Conservation (phyloP, 2,113 vertebrate genomes). For the Sebastes schlegelii region DNA sequence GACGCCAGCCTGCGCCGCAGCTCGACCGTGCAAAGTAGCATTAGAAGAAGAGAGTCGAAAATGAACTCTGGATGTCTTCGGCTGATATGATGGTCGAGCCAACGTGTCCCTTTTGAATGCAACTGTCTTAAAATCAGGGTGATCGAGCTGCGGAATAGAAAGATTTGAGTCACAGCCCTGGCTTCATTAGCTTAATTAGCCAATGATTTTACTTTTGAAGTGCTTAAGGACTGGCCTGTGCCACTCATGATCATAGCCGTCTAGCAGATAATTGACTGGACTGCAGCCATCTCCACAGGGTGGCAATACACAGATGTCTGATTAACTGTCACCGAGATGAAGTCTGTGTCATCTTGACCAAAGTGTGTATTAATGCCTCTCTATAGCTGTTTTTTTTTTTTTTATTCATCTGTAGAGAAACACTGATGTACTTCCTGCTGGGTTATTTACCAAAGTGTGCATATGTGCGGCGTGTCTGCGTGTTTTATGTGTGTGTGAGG, state of each 20-base stretch:
- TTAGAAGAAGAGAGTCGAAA: conserved; percentile 39
- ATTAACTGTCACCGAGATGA: conserved; percentile 67
- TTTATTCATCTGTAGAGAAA: conserved; percentile 77
- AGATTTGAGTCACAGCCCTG: conserved; percentile 52
- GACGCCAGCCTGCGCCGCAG: conserved; percentile 26
- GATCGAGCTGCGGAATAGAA: conserved; percentile 47
- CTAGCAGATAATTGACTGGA: conserved; percentile 76
- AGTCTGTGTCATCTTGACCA: conserved; percentile 74
- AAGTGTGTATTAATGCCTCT: conserved; percentile 70
- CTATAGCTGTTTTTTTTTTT: conserved; percentile 58
- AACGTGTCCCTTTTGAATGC: conserved; percentile 16
- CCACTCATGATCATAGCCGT: conserved; percentile 73
- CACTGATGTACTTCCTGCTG: conserved; percentile 79
- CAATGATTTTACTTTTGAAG: conserved; percentile 68
- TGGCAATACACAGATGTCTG: conserved; percentile 77
- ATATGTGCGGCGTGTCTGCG: conserved; percentile 49
- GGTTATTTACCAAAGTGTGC: conserved; percentile 78
- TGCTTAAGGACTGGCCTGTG: conserved; percentile 68
- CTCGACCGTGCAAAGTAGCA: conserved; percentile 30
- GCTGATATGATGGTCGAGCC: conserved; percentile 19
- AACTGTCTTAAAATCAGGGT: conserved; percentile 46
- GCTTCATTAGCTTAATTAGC: conserved; percentile 69
- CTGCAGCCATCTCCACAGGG: conserved; percentile 70
- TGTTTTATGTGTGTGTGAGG: conserved; percentile 64
- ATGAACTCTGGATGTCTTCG: conserved; percentile 34